Evolutionary conservation across 2,797 vertebrate genomes (phyloP).

Genomic region (Hydrolagus colliei): DNA sequence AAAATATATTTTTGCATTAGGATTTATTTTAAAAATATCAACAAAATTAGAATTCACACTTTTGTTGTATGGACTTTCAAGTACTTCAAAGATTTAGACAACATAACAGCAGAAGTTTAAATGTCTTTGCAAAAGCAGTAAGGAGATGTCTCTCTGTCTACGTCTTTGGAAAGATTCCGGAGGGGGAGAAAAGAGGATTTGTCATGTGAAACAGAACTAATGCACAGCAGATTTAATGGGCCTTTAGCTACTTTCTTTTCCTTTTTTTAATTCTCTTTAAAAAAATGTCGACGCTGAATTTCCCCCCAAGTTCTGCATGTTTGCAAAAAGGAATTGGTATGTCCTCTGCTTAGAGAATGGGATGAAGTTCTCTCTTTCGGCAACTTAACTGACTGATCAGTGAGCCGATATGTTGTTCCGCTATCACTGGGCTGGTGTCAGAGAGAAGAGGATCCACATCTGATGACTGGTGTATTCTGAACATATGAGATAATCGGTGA

Average conservation of each 20-base stretch:
- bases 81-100: neutral
- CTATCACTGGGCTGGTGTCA: neutral
- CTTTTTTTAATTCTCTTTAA: neutral
- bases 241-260: neutral
- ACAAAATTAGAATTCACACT: no score
- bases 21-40: no score
- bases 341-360: neutral
- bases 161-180: no score
- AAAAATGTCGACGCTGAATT: neutral
- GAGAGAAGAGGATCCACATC: neutral
- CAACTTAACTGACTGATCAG: neutral
- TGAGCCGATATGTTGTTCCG: neutral
- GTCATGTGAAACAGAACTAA: neutral
- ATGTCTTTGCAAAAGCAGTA: neutral
- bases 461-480: neutral
- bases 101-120: neutral
- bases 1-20: no score
- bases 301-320: neutral
- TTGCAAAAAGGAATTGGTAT: neutral
- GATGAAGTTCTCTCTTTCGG: neutral
- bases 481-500: neutral
- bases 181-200: neutral
- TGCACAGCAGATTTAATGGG: neutral
- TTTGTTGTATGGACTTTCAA: neutral
- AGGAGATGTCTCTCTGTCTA: neutral